These are phyloP conservation scores for Drosophila neotestacea DNA, from an alignment of 2,888 invertebrate genomes.

Conservation along the genomic window DNA sequence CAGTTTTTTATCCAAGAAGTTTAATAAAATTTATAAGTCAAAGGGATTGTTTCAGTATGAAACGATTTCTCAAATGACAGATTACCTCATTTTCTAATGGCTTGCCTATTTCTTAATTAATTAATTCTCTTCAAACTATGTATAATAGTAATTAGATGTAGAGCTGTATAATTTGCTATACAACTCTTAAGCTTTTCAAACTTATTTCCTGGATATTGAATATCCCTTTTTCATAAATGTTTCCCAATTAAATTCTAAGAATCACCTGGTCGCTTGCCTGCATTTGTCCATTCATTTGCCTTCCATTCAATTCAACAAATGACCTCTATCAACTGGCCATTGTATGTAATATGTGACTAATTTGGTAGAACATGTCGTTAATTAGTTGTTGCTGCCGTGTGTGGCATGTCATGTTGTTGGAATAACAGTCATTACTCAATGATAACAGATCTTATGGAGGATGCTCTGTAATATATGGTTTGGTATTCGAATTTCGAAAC, in stretches of 20 bases:
- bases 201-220: neutral
- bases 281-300: neutral
- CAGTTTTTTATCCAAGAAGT: too few species aligned
- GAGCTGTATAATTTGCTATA: too few species aligned
- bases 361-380: constrained; percentile 59
- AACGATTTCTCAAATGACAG: too few species aligned
- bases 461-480: constrained; percentile 7
- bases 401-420: constrained; percentile 34
- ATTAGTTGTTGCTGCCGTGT: constrained; percentile 43
- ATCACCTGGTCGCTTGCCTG: constrained; percentile 2
- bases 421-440: constrained; percentile 35
- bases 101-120: too few species aligned
- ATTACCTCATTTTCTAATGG: too few species aligned
- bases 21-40: too few species aligned
- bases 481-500: neutral
- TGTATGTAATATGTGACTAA: constrained; percentile 61
- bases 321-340: neutral
- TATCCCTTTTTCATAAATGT: neutral
- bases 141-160: too few species aligned
- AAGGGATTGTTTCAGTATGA: too few species aligned
- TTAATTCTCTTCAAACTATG: too few species aligned
- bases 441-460: constrained; percentile 24
- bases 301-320: constrained; percentile 1
- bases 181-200: neutral
- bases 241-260: neutral